Percentiles rank a stretch among this genome's conserved stretches.
Conservation (phyloP, 2,888 invertebrate species). For the Erpobdella octoculata region DNA sequence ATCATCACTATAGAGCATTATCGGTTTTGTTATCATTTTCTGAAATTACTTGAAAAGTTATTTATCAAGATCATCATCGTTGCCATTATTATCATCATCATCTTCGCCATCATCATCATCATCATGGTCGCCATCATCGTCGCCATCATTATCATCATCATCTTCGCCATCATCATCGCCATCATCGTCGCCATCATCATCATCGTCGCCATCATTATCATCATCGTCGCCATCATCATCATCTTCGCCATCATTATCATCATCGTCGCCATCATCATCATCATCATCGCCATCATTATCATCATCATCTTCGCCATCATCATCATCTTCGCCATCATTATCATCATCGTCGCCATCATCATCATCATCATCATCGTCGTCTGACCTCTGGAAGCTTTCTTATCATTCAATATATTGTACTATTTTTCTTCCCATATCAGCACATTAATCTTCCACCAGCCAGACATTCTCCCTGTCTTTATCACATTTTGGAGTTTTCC, state of each 20-base stretch:
- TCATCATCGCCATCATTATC: not conserved
- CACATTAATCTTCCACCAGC: too few relatives aligned
- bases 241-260: conserved; percentile 31
- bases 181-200: conserved; percentile 33
- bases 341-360: too few relatives aligned
- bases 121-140: not conserved
- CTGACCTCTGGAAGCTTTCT: too few relatives aligned
- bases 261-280: conserved; percentile 17
- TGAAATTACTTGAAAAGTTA: not conserved
- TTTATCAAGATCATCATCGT: not conserved
- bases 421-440: too few relatives aligned
- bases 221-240: conserved; percentile 28
- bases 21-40: too few relatives aligned
- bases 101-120: conserved; percentile 7
- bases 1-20: too few relatives aligned
- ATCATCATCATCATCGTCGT: too few relatives aligned
- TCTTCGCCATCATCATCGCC: not conserved
- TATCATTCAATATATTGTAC: too few relatives aligned
- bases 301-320: not conserved
- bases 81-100: conserved; percentile 7
- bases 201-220: conserved; percentile 34
- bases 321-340: not conserved
- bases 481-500: too few relatives aligned
- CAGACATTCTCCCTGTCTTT: too few relatives aligned
- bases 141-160: conserved; percentile 22